These are phyloP conservation scores for Heptranchias perlo DNA, from an alignment of 2,113 vertebrate genomes.

Conservation along the genomic window DNA sequence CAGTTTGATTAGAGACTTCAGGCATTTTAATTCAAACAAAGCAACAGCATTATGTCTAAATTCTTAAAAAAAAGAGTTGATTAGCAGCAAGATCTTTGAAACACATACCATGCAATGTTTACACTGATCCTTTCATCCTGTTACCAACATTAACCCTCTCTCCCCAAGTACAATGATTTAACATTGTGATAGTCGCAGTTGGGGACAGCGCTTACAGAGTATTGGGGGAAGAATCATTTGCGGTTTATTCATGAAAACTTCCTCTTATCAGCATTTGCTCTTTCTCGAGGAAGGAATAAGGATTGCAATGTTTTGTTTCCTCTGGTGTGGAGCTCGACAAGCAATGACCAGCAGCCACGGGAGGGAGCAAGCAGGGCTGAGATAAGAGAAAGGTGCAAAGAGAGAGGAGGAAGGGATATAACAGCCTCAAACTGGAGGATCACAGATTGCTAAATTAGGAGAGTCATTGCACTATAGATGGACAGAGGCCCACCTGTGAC, in stretches of 20 bases:
- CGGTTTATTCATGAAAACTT: background rate
- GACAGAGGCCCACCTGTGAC: too few relatives aligned
- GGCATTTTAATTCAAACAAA: background rate
- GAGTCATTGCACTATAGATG: too few relatives aligned
- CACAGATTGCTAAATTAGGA: too few relatives aligned
- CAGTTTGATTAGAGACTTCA: background rate
- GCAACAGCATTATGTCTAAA: background rate
- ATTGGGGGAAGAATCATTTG: background rate
- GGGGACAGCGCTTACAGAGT: background rate
- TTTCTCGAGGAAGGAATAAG: background rate
- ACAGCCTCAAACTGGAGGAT: too few relatives aligned
- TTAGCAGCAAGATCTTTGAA: background rate
- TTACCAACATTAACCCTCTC: background rate
- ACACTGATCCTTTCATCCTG: background rate
- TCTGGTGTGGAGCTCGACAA: background rate
- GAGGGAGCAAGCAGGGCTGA: too few relatives aligned
- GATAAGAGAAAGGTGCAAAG: too few relatives aligned
- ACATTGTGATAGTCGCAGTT: background rate
- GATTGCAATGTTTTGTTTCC: background rate
- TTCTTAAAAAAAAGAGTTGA: background rate
- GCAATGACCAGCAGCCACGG: background rate
- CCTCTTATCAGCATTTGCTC: background rate
- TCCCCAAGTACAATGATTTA: background rate
- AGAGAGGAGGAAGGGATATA: too few relatives aligned
- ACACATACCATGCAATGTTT: background rate